Conservation (phyloP, 2,888 invertebrate genomes). For the Stictocephala bisonia region DNA sequence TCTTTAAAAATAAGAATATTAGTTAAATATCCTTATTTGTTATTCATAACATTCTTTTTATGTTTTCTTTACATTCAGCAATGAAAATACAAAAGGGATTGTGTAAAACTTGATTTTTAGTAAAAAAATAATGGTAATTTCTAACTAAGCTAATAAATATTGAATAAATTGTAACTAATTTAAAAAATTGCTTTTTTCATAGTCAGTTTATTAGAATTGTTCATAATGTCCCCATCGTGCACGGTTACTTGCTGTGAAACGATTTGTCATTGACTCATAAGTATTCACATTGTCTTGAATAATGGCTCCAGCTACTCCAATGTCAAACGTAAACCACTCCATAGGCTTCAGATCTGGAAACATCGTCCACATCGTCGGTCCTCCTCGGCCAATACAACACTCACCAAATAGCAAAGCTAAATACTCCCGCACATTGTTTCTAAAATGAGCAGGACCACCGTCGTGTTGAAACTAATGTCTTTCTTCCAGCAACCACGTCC, state of each 20-base stretch:
- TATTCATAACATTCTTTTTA: not conserved
- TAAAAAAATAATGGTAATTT: not conserved
- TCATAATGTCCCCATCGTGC: not conserved
- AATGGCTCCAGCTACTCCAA: not conserved
- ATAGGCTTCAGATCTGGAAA: not conserved
- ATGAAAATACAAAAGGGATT: too few relatives aligned
- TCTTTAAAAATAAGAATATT: too few relatives aligned
- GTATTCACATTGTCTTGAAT: not conserved
- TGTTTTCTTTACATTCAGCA: too few relatives aligned
- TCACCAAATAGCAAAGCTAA: not conserved
- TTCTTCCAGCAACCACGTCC: not conserved
- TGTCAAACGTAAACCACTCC: not conserved
- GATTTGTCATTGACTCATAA: not conserved
- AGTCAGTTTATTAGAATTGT: too few relatives aligned
- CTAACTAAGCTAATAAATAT: too few relatives aligned
- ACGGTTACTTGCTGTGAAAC: not conserved
- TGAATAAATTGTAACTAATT: too few relatives aligned
- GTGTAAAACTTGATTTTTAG: not conserved
- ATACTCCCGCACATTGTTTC: not conserved
- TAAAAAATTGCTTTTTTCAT: not conserved
- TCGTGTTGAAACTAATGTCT: not conserved
- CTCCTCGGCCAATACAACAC: conserved; percentile 1
- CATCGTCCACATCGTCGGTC: not conserved
- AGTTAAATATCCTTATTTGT: too few relatives aligned
- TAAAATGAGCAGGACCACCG: not conserved